Evolutionary conservation across 2,797 vertebrate species (phyloP), one percentile per base, ranked within the genome.

Genomic region (Selene dorsalis): DNA sequence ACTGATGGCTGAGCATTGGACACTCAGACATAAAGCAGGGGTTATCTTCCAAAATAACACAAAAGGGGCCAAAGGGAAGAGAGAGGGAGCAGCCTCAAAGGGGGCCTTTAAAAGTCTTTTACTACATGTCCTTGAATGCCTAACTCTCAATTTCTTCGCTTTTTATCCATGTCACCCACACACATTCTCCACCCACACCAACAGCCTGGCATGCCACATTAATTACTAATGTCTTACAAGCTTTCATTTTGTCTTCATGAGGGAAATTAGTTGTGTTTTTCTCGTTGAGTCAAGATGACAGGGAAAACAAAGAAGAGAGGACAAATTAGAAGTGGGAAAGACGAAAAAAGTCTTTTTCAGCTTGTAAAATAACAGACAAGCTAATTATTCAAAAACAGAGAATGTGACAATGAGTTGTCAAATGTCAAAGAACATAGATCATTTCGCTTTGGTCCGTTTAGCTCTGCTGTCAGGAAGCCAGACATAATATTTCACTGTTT

Each of bases 211-310:
- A 75, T 58, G 80, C 76, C 77, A 87, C 66, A 30, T 86, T 92
- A 92, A 93, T 93, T 90, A 85, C 86, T 72, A 75, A 87, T 71
- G 83, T 89, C 86, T 92, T 91, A 88, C 69, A 86, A 87, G 78
- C 83, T 80, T 88, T 90, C 70, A 89, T 90, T 91, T 81, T 64
- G 68, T 88, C 78, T 73, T 87, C 82, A 85, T 89, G 77, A 77
- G 69, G 52, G 68, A 85, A 93, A 91, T 86, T 79, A 80, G 69
- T 85, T 89, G 91, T 92, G 84, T 90, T 90, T 90, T 87, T 65
- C 75, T 82, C 56, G 53, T 62, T 69, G 80, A 89, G 69, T 90
- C 68, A 52, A 88, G 84, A 89, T 91, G 88, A 92, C 82, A 89
- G 75, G 69, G 56, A 60, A 84, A 85, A 85, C 66, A 88, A 90